These are phyloP conservation scores for Tetropium fuscum DNA, from an alignment of 2,888 invertebrate species.

Conservation along the genomic window DNA sequence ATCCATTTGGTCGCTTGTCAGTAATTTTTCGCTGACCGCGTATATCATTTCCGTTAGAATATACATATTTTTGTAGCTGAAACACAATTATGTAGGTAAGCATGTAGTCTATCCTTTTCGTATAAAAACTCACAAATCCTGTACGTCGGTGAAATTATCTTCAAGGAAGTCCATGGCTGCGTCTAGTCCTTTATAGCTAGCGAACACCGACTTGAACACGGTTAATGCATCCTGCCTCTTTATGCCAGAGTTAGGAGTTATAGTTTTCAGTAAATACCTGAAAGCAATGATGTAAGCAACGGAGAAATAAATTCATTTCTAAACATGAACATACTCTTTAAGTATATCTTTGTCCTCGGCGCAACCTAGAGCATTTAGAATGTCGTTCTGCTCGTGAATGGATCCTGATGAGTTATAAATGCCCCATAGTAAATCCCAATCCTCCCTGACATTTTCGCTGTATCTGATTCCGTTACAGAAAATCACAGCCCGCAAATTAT, in stretches of 20 bases:
- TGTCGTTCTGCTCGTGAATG: conserved; percentile 19
- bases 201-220: conserved; percentile 6
- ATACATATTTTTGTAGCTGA: not conserved
- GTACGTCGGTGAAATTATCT: not conserved
- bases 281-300: conserved; percentile 1
- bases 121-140: not conserved
- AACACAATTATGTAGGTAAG: not conserved
- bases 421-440: conserved; percentile 27
- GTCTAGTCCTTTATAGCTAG: not conserved
- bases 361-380: conserved; percentile 31
- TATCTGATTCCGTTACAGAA: conserved; percentile 30
- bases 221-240: not conserved
- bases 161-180: conserved; percentile 3
- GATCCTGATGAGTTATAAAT: conserved; percentile 9
- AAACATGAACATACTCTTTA: not conserved
- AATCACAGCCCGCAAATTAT: conserved; percentile 26
- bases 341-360: conserved; percentile 24
- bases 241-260: not conserved
- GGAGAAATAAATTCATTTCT: not conserved
- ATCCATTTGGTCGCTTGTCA: not conserved
- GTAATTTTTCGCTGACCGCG: not conserved
- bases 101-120: not conserved
- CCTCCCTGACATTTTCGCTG: not conserved
- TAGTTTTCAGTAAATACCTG: not conserved
- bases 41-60: conserved; percentile 4